Base-by-base conservation (phyloP, 2,797 vertebrate genomes). In the Lepilemur ruficaudatus region DNA sequence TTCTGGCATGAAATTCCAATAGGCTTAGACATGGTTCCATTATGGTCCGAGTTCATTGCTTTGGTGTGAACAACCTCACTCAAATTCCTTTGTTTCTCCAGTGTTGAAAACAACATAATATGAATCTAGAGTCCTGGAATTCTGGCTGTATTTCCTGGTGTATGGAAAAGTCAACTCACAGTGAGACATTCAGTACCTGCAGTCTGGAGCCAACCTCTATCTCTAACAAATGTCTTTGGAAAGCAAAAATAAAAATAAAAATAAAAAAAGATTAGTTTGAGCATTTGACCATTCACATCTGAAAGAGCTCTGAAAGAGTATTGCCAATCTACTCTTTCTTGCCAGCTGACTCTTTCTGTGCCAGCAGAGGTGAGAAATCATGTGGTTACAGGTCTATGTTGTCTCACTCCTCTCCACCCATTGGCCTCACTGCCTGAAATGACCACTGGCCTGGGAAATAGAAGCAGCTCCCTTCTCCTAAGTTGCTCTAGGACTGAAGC, bases 41-140 rank as follows among this genome's bases (percentile, higher is more conserved):
- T 38, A 23, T 35, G 35, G 35, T 23, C 38, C 30, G 83, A 69
- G 57, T 80, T 93, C 59, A 78, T 15, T 85, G 84, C 14, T 82
- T 93, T 57, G 43, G n/a, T 63, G 80, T 72, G n/a, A 52, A 94
- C 32, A 7, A 38, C 73, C 85, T 97, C 97, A 97, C 93, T 93
- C 14, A 43, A 30, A 38, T 96, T 75, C 48, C 30, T 93, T 80
- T 97, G 55, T 82, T 97, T 95, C 65, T 87, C 70, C 35, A 95
- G 30, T 72, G 10, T n/a, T 84, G 32, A 94, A 75, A 93, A 78
- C 3, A 2, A 91, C 52, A 43, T 67, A 69, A 69, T 28, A 46
- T 89, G 87, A 85, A 96, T 41, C 38, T 93, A 75, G 72, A 91
- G 84, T 70, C 61, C 72, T 57, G 38, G 76, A 75, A 73, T 35